phyloP scores from a whole-genome alignment of 1,140 invertebrate species.

The Phymastichus coffea region DNA sequence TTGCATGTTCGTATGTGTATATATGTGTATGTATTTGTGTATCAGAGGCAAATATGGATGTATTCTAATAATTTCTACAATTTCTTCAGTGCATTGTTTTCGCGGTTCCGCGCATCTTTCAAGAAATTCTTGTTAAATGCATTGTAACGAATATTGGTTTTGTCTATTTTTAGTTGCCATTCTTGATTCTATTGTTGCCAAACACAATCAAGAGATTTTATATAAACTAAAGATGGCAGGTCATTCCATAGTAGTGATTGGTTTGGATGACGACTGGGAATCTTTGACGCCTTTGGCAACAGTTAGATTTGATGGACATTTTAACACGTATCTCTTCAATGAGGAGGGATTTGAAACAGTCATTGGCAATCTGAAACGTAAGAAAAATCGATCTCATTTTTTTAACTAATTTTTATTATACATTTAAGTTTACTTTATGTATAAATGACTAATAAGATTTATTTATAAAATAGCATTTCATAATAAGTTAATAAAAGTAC shows the following conservation, averaged over 20 bases:
- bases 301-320: slow-evolving; percentile 30
- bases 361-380: too few species aligned
- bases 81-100: too few species aligned
- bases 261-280: slow-evolving; percentile 30
- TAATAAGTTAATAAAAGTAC: too few species aligned
- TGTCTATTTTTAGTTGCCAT: slow-evolving; percentile 32
- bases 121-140: too few species aligned
- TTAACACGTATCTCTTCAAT: slow-evolving; percentile 34
- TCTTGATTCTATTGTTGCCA: slow-evolving; percentile 29
- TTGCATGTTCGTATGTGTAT: too few species aligned
- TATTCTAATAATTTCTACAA: not conserved
- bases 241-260: slow-evolving; percentile 34
- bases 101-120: too few species aligned
- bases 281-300: slow-evolving; percentile 30
- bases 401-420: too few species aligned
- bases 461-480: too few species aligned
- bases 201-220: slow-evolving; percentile 22
- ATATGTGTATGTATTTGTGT: not conserved
- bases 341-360: slow-evolving; percentile 22
- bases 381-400: too few species aligned
- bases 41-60: too few species aligned
- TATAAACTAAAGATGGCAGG: slow-evolving; percentile 30
- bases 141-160: slow-evolving; percentile 8
- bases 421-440: too few species aligned
- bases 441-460: too few species aligned